These are phyloP conservation scores for Steatornis caripensis DNA, from an alignment of 2,113 vertebrate species.

Conservation along the genomic window DNA sequence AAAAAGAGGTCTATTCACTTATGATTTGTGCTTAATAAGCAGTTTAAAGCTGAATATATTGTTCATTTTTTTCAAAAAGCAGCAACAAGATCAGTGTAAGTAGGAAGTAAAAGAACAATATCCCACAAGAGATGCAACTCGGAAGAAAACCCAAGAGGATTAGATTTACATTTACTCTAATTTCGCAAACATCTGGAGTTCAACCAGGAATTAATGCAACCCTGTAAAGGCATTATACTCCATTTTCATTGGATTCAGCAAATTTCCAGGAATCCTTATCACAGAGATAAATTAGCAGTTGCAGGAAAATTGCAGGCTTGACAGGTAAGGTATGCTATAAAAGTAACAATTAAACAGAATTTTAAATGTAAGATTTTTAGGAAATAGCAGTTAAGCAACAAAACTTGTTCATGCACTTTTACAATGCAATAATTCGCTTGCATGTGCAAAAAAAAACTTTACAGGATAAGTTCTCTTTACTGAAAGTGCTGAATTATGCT, in stretches of 20 bases:
- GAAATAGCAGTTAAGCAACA: background rate
- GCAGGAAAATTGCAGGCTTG: background rate
- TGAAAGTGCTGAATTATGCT: background rate
- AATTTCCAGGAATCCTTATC: constrained; percentile 3
- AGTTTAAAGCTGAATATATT: background rate
- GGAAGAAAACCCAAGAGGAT: background rate
- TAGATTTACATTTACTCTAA: constrained; percentile 30
- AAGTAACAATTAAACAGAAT: background rate
- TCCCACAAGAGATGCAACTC: background rate
- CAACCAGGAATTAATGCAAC: background rate
- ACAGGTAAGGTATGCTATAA: background rate
- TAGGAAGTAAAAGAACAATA: background rate
- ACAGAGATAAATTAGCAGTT: background rate
- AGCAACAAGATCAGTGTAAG: background rate
- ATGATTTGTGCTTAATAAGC: background rate
- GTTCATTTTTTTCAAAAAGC: background rate
- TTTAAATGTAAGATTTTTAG: background rate
- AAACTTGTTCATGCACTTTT: background rate
- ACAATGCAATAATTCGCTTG: background rate
- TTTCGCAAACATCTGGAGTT: constrained; percentile 37
- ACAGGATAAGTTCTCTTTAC: background rate
- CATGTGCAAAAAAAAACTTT: background rate
- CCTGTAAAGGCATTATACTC: background rate
- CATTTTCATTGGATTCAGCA: background rate
- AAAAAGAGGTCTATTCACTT: background rate